Base-by-base conservation (phyloP, 2,113 vertebrate species). In the Stegastes partitus region DNA sequence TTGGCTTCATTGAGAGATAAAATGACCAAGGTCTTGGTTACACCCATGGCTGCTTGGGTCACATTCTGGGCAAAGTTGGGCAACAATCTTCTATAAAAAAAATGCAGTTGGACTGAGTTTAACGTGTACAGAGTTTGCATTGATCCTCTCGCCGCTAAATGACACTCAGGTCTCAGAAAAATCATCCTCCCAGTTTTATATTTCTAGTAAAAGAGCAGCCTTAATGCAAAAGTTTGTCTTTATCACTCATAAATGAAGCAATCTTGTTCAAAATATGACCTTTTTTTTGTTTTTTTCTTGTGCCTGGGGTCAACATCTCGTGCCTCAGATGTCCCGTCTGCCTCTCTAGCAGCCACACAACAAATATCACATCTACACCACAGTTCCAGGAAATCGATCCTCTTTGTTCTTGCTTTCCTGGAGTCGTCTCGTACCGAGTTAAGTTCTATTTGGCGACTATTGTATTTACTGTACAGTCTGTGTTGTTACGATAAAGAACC, bases 311-410 rank as follows among this genome's bases (percentile, higher is more conserved):
- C 26, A 21, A 19, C 53, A 49, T 81, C 59, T 68, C 64, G 84
- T 63, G 57, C 63, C 59, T 83, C 72, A 68, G 23, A 57, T 66
- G 80, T 68, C 19, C 58, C 28, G 53, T 79, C 67, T 54, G 57
- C 62, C 62, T 64, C 14, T 78, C 28, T 85, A 26, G 57, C 90
- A 69, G 67, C 70, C 63, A 73, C 58, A 64, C 78, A 57, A 74
- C 80, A 93, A 90, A 92, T 91, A 89, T 78, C 89, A 76, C 84
- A 87, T 70, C 77, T 71, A 69, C 67, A 25, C 81, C 70, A 75
- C 61, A 90, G 45, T 84, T 81, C 77, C 85, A 76, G 80, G 85
- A 91, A 90, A 82, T 63, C 1, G 37, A 81, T 84, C 26, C 9
- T 23, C 23, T 86, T 80, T 82, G 62, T 83, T 71, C 12, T 63